Percentiles rank a stretch among this genome's conserved stretches.
These are phyloP conservation scores for Connochaetes taurinus DNA, from an alignment of 2,113 vertebrate genomes.

Conservation along the genomic window DNA sequence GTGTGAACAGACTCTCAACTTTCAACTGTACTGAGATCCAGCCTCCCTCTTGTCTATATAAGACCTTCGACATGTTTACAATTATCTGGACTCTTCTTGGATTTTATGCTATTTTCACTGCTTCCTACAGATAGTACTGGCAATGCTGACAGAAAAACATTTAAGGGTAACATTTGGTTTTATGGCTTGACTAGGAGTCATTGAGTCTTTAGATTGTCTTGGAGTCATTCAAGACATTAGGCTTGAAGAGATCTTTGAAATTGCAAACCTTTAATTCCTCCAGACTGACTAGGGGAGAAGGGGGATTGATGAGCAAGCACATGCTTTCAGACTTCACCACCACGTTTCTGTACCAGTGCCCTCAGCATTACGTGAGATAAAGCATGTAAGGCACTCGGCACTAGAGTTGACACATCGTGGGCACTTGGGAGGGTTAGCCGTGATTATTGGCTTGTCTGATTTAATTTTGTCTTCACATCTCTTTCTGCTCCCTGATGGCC, in stretches of 20 bases:
- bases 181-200: background rate
- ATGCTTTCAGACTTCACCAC: background rate
- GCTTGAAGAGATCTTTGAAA: background rate
- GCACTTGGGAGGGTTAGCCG: background rate
- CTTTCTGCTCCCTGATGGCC: background rate
- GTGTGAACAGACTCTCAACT: background rate
- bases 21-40: background rate
- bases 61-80: background rate
- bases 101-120: background rate
- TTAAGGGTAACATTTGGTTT: background rate
- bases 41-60: background rate
- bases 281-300: background rate
- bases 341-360: background rate
- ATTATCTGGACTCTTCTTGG: background rate
- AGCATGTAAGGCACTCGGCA: accelerated
- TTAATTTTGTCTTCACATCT: background rate
- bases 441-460: background rate
- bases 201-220: background rate
- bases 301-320: background rate
- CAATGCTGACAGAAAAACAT: background rate
- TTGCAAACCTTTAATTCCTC: background rate
- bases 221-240: background rate
- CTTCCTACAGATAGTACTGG: background rate
- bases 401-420: background rate
- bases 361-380: background rate